These are phyloP conservation scores for Cheilosia pagana DNA, from an alignment of 2,888 invertebrate genomes.

Conservation along the genomic window DNA sequence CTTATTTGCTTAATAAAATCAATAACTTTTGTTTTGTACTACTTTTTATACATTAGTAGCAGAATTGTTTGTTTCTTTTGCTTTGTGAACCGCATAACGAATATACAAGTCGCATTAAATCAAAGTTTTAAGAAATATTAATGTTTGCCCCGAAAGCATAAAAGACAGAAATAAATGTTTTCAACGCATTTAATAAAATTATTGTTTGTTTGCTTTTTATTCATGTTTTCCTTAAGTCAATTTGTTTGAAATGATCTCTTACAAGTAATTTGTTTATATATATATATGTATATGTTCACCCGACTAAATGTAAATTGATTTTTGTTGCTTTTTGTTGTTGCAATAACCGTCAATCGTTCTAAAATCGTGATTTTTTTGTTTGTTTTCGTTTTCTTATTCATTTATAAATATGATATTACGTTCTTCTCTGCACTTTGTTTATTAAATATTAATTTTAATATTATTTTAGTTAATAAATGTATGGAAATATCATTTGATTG, in stretches of 20 bases:
- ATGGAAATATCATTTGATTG: constrained; percentile 72
- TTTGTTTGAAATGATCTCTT: constrained; percentile 64
- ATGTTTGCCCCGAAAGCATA: constrained; percentile 40
- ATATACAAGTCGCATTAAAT: constrained; percentile 37
- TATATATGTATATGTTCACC: constrained; percentile 45
- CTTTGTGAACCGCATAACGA: constrained; percentile 27
- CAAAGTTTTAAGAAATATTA: constrained; percentile 43
- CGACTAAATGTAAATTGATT: constrained; percentile 50
- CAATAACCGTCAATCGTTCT: constrained; percentile 62
- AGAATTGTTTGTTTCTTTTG: constrained; percentile 32
- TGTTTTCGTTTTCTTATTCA: constrained; percentile 18
- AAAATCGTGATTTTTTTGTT: constrained; percentile 51
- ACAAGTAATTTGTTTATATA: constrained; percentile 62
- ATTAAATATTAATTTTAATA: constrained; percentile 55
- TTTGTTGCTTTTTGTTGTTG: constrained; percentile 37
- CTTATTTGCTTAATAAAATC: constrained; percentile 28
- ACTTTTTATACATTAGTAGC: constrained; percentile 63
- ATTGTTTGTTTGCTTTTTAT: constrained; percentile 26
- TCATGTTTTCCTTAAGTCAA: constrained; percentile 54
- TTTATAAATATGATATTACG: constrained; percentile 73
- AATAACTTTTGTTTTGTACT: constrained; percentile 65
- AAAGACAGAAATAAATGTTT: constrained; percentile 39
- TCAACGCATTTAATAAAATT: constrained; percentile 47
- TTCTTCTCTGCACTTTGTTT: constrained; percentile 56
- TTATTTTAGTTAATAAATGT: constrained; percentile 58